Evolutionary conservation across 2,888 invertebrate genomes (phyloP).

Genomic region (Drosophila colorata): DNA sequence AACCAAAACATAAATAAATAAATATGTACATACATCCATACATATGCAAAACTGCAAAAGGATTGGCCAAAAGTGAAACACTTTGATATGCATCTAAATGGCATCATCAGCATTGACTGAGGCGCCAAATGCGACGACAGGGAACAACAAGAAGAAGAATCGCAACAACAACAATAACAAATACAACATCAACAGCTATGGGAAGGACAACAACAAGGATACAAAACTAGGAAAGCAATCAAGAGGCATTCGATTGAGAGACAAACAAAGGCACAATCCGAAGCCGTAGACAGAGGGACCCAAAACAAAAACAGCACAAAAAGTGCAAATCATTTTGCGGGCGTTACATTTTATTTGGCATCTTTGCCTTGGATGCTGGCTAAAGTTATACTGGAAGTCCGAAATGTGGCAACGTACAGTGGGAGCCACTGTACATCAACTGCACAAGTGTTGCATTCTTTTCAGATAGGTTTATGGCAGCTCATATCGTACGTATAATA

Average conservation of each 20-base stretch:
- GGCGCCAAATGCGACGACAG: slow-evolving; percentile 57
- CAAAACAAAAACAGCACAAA: slow-evolving; percentile 35
- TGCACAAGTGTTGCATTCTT: not conserved
- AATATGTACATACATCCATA: slow-evolving; percentile 31
- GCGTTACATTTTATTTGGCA: slow-evolving; percentile 63
- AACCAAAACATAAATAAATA: slow-evolving; percentile 56
- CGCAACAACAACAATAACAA: slow-evolving; percentile 1
- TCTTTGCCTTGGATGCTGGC: slow-evolving; percentile 22
- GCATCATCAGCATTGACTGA: slow-evolving; percentile 73
- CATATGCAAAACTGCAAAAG: slow-evolving; percentile 73
- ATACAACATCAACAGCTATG: slow-evolving; percentile 5
- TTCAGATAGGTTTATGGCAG: not conserved
- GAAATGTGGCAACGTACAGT: slow-evolving; percentile 25
- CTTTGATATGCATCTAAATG: slow-evolving; percentile 79
- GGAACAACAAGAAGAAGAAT: slow-evolving; percentile 22
- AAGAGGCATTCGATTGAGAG: slow-evolving; percentile 66
- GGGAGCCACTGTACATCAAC: not conserved
- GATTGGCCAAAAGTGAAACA: slow-evolving; percentile 78
- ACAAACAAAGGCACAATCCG: slow-evolving; percentile 49
- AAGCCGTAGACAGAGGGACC: slow-evolving; percentile 16
- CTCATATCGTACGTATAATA: too few relatives aligned
- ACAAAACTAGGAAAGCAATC: slow-evolving; percentile 66
- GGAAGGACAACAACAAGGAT: slow-evolving; percentile 35
- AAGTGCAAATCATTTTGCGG: slow-evolving; percentile 70
- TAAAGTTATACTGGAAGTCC: slow-evolving; percentile 26